Evolutionary conservation across 2,113 vertebrate genomes (phyloP).

Genomic region (Okapia johnstoni): DNA sequence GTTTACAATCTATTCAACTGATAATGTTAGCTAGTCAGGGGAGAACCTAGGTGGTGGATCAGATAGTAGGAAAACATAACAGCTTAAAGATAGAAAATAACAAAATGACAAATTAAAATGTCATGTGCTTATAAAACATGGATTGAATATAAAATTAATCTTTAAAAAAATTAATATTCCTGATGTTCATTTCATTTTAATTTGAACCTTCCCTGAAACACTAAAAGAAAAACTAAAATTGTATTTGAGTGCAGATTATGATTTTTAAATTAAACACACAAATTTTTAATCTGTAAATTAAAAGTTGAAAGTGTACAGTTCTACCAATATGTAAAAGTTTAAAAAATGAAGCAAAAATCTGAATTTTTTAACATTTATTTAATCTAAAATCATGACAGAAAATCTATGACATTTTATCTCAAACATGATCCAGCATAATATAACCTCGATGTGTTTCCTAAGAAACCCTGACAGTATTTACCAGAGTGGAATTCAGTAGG

Average conservation of each 20-base stretch:
- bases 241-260: neutral
- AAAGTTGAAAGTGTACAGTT: neutral
- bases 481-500: neutral
- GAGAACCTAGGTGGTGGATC: conserved; percentile 78
- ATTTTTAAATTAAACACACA: conserved; percentile 45
- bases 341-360: neutral
- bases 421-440: neutral
- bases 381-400: neutral
- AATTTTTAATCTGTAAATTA: neutral
- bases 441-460: neutral
- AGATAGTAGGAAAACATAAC: conserved; percentile 65
- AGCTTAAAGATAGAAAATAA: conserved; percentile 73
- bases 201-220: conserved; percentile 15
- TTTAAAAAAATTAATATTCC: conserved; percentile 14
- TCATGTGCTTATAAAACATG: conserved; percentile 18
- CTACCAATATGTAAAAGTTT: conserved; percentile 3
- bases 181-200: conserved; percentile 17
- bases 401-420: conserved; percentile 13
- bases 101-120: conserved; percentile 61
- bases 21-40: conserved; percentile 80
- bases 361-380: neutral
- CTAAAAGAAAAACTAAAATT: neutral
- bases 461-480: neutral
- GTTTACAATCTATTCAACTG: conserved; percentile 83
- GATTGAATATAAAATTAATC: conserved; percentile 22